Evolutionary conservation across 23 tunicate species (phyloP).

Genomic region (Corella eumyota): DNA sequence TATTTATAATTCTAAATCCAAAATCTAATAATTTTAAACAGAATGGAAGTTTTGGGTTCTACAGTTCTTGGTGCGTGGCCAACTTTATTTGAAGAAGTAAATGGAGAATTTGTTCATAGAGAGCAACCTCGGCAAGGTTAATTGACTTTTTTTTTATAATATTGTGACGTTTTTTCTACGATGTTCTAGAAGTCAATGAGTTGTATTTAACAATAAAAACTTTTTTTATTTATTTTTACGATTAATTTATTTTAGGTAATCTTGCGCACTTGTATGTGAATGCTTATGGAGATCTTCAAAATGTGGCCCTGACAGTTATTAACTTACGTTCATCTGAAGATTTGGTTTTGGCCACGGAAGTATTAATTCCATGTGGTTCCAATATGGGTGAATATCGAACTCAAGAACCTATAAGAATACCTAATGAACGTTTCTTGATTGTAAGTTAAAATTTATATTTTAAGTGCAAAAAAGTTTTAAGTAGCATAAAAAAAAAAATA

Average conservation of each 20-base stretch:
- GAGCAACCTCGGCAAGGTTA: slow-evolving; percentile 36
- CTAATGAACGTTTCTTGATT: slow-evolving; percentile 11
- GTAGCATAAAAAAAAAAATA: too few relatives aligned
- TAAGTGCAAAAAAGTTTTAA: too few relatives aligned
- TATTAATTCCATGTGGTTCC: neutral
- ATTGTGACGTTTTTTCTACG: too few relatives aligned
- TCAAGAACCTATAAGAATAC: slow-evolving; percentile 3
- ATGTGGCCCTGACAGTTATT: neutral
- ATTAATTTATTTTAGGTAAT: slow-evolving; percentile 5
- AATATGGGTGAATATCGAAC: slow-evolving; percentile 11
- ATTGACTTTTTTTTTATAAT: too few relatives aligned
- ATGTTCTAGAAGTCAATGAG: too few relatives aligned
- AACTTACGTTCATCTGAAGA: neutral
- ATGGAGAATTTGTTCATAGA: slow-evolving; percentile 15
- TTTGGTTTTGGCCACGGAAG: neutral
- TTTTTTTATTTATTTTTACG: too few relatives aligned
- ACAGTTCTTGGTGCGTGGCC: slow-evolving; percentile 44
- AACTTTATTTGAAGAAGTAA: slow-evolving; percentile 15
- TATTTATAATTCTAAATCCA: neutral
- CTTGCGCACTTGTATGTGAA: slow-evolving; percentile 5
- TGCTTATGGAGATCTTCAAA: slow-evolving; percentile 2
- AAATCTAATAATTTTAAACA: slow-evolving; percentile 3
- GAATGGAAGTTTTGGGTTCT: slow-evolving; percentile 25
- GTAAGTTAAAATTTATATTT: slow-evolving; percentile 39
- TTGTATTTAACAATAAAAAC: too few relatives aligned